Evolutionary conservation across 2,888 invertebrate species (phyloP), one percentile per base, ranked within the genome.

Genomic region (Luperina testacea): DNA sequence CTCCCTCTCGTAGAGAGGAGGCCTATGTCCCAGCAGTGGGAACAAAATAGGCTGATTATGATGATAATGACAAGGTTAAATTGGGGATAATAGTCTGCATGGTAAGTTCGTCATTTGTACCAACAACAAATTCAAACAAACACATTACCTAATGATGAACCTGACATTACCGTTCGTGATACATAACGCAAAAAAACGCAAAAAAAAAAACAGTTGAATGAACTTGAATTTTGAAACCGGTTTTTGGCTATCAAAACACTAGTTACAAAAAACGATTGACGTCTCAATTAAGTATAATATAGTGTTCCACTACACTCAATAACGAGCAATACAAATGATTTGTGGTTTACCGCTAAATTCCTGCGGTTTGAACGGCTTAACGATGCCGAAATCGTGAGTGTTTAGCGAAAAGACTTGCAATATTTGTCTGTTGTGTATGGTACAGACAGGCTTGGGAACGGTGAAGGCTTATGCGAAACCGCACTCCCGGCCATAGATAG

Each of bases 191-290:
- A n/a, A n/a, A n/a, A 78, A 61, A 68, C 17, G 7, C 3, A 32
- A 51, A 79, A 70, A 42, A 32, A 45, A 48, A 63, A 57, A 15
- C n/a, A 57, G 79, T 68, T 80, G 32, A 79, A 68, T 79, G 61
- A 74, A 68, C 79, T 79, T 63, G 0, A 48, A 45, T 53, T 69
- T 57, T 9, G 7, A 38, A 69, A 32, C 79, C 38, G 27, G 78
- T 79, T 68, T 61, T 20, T 9, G 1, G 45, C 27, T 45, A 67
- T 53, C 32, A 74, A 73, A 68, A 79, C 42, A 68, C 3, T 27
- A 15, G 24, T 53, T 38, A 61, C 67, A 73, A 78, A 73, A 78
- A 73, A 61, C 4, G 15, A 15, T 20, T 32, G 59, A 73, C 27
- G 11, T 53, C 51, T 53, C 51, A 79, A 51, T 72, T 42, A 38